Evolutionary conservation across 2,797 vertebrate species (phyloP).

Genomic region (Rhadinocentrus ornatus): DNA sequence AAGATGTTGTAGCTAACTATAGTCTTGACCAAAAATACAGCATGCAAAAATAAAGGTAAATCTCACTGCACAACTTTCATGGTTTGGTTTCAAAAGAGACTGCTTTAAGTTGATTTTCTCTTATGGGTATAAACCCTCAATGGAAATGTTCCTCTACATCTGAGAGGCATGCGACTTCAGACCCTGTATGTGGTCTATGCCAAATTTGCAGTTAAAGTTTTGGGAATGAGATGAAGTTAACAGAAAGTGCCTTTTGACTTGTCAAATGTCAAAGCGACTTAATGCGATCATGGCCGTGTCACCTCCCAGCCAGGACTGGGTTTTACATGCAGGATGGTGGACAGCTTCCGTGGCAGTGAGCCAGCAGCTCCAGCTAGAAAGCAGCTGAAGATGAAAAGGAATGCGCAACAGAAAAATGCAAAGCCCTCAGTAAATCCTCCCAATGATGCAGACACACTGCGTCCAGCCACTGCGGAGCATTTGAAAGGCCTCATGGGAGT

Average conservation of each 20-base stretch:
- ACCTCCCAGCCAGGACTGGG: neutral
- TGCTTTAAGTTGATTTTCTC: neutral
- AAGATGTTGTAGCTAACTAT: neutral
- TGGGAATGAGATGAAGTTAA: neutral
- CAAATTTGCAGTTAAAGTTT: neutral
- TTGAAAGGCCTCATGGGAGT: slow-evolving; percentile 16
- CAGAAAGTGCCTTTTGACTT: neutral
- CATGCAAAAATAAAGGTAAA: neutral
- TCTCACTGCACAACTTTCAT: neutral
- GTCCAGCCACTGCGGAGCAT: slow-evolving; percentile 13
- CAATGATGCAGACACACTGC: slow-evolving; percentile 37
- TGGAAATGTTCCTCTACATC: neutral
- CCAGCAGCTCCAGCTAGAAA: slow-evolving; percentile 40
- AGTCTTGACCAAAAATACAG: neutral
- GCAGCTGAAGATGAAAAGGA: slow-evolving; percentile 55
- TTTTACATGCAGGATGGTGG: slow-evolving; percentile 12
- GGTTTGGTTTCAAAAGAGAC: no score
- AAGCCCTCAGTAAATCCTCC: slow-evolving; percentile 47
- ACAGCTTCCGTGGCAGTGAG: slow-evolving; percentile 23
- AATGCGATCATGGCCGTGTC: neutral
- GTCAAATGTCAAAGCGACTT: neutral
- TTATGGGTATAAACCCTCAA: neutral
- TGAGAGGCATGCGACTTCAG: neutral
- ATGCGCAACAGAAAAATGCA: slow-evolving; percentile 42
- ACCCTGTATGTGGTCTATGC: neutral